Base-by-base conservation (phyloP, 2,113 vertebrate genomes). In the Myrmecophaga tridactyla region DNA sequence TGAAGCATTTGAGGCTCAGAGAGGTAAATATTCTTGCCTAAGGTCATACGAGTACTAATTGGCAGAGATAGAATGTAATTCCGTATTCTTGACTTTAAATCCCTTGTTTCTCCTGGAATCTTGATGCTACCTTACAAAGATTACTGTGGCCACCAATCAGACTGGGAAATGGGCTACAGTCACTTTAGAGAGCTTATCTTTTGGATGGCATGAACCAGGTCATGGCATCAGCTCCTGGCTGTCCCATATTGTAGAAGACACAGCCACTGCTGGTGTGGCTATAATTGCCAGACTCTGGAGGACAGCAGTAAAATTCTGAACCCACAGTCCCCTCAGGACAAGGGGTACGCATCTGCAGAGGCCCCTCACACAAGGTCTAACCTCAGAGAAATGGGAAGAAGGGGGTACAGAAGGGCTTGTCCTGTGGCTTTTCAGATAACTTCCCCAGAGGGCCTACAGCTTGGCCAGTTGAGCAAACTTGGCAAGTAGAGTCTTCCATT, bases 401-500 rank as follows among this genome's bases (percentile, higher is more conserved):
- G 6, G 31, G 21, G 53, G 62, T 60, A 23, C 46, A 77, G 69
- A 39, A 62, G 41, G 56, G 31, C 13, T 82, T 53, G 90, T 87
- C 80, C 53, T 93, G 76, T 11, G 65, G 89, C 65, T 89, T 96
- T 96, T 91, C 84, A 92, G 92, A 85, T 82, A 18, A 31, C 70
- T 92, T 77, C 73, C 0, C 73, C 84, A 89, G 56, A 3, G 2
- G 56, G 21, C 46, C 1, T 0, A 73, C 56, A 76, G 83, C 48
- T 86, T 23, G 48, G 94, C 78, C 58, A 88, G 92, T 48, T 81
- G 84, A 95, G 91, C 60, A 93, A 95, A 95, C 53, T 86, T 90
- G 94, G 86, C 95, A 97, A 81, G 92, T 83, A 56, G 92, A 96
- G 73, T 27, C 72, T 95, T 31, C 89, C 94, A 89, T 86, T 84